phyloP scores from a whole-genome alignment of 2,113 vertebrate species.

The Antigone vipio region DNA sequence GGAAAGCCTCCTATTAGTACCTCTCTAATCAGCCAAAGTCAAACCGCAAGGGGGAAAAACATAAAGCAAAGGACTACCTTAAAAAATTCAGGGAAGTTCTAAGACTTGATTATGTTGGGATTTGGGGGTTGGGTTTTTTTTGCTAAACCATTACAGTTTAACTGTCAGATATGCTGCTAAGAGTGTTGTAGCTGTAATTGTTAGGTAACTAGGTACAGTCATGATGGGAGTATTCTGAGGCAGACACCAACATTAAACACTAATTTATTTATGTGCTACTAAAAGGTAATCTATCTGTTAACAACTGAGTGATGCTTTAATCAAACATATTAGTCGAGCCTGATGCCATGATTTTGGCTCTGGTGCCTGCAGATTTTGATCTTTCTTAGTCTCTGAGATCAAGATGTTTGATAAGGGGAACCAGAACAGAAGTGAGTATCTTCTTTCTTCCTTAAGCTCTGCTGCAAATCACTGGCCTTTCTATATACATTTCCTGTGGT shows the following conservation, averaged over 20 bases:
- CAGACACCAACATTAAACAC: neutral
- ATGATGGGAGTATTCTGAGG: neutral
- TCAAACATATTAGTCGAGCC: neutral
- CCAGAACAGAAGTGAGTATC: neutral
- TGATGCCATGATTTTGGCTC: neutral
- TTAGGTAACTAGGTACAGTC: neutral
- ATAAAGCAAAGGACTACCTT: neutral
- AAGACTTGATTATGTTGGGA: neutral
- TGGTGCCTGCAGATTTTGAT: neutral
- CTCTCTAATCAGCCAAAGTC: neutral
- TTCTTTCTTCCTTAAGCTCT: neutral
- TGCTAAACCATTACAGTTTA: neutral
- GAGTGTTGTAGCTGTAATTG: neutral
- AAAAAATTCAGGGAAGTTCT: neutral
- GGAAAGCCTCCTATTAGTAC: neutral
- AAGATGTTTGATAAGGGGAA: neutral
- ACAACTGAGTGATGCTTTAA: neutral
- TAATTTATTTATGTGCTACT: neutral
- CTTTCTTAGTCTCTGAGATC: neutral
- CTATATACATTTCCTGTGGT: neutral
- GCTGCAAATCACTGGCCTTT: neutral
- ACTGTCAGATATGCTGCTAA: neutral
- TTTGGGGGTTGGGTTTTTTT: neutral
- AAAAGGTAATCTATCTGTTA: neutral
- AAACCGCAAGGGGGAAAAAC: neutral